Conservation (phyloP, 2,888 invertebrate species). For the Zygothrica quintamaculata region DNA sequence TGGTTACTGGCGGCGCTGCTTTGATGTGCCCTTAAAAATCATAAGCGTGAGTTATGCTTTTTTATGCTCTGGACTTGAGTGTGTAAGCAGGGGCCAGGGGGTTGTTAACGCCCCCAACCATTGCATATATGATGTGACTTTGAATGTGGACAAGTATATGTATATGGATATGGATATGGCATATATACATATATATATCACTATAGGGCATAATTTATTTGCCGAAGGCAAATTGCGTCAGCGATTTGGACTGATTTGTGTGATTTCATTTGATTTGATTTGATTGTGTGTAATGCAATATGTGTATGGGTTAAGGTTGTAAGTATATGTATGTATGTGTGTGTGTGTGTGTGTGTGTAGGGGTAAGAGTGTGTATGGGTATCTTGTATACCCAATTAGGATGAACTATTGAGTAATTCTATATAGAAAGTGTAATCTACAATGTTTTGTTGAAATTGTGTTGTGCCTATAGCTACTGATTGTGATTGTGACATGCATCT, state of each 20-base stretch:
- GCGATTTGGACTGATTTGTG: constrained; percentile 75
- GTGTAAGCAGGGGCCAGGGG: constrained; percentile 41
- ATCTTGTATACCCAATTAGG: constrained; percentile 22
- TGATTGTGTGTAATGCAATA: constrained; percentile 66
- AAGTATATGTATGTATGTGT: too few relatives aligned
- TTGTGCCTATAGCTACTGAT: too few relatives aligned
- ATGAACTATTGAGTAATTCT: too few relatives aligned
- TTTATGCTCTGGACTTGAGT: constrained; percentile 33
- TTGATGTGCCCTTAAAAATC: constrained; percentile 79
- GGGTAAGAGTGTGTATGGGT: not conserved
- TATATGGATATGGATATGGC: constrained; percentile 9
- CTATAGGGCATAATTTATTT: constrained; percentile 16
- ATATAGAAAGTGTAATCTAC: too few relatives aligned
- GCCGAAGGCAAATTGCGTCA: constrained; percentile 67
- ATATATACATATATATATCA: too few relatives aligned
- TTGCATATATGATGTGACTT: constrained; percentile 24
- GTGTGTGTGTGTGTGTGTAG: not conserved
- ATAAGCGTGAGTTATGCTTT: constrained; percentile 76
- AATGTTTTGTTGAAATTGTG: too few relatives aligned
- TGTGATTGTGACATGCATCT: not conserved
- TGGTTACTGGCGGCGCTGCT: constrained; percentile 38
- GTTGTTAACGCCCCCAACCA: constrained; percentile 18
- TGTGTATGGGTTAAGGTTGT: constrained; percentile 12
- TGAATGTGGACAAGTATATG: constrained; percentile 30
- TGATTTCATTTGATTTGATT: constrained; percentile 71